Percentiles rank a stretch among this genome's conserved stretches.
phyloP scores from a whole-genome alignment of 2,113 vertebrate species.

The Pogona vitticeps region DNA sequence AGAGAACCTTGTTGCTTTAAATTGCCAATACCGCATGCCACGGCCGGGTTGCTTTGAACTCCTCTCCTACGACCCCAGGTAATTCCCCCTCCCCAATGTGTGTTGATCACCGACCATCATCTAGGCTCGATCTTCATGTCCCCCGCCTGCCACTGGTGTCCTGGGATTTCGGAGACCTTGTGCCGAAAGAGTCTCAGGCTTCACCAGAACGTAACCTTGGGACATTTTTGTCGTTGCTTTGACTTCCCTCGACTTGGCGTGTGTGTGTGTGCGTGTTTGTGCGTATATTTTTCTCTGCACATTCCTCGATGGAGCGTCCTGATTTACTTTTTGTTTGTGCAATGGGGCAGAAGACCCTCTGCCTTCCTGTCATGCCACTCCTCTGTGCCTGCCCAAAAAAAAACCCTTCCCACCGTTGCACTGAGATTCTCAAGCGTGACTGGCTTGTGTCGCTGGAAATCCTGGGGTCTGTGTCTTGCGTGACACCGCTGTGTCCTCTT shows the following conservation, averaged over 20 bases:
- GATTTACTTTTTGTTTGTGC: background rate
- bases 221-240: background rate
- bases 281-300: background rate
- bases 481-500: background rate
- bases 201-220: background rate
- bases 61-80: background rate
- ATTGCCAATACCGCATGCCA: background rate
- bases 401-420: background rate
- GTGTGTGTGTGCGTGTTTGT: background rate
- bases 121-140: background rate
- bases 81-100: background rate
- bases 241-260: conserved; percentile 31
- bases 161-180: conserved; percentile 12
- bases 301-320: background rate
- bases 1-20: background rate
- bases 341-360: background rate
- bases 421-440: conserved; percentile 57
- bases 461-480: background rate
- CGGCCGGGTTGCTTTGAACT: background rate
- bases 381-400: conserved; percentile 25
- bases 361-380: background rate
- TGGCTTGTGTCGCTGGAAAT: background rate
- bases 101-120: too few species aligned
- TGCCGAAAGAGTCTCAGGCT: background rate
- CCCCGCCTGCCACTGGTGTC: conserved; percentile 48